Percentiles rank a stretch among this genome's conserved stretches.
phyloP scores from a whole-genome alignment of 2,888 invertebrate species.

The Euzophera pinguis region DNA sequence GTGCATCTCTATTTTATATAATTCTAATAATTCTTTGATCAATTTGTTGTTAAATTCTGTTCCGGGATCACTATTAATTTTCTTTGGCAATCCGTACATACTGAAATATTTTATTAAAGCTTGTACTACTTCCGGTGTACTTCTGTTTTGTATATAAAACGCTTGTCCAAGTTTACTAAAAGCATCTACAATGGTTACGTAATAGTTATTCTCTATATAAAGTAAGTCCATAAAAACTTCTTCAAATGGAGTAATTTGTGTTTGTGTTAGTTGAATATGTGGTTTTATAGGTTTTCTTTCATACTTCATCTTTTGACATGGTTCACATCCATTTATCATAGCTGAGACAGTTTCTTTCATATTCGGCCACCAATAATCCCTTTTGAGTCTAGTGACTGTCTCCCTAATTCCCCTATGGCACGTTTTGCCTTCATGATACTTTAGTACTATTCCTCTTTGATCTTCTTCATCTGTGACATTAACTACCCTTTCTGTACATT shows the following conservation, averaged over 20 bases:
- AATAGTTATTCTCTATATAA: not conserved
- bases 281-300: slow-evolving; percentile 15
- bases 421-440: slow-evolving; percentile 26
- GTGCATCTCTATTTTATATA: slow-evolving; percentile 14
- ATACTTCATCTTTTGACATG: slow-evolving; percentile 12
- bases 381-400: slow-evolving; percentile 20
- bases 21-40: slow-evolving; percentile 7
- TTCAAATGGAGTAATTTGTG: slow-evolving; percentile 12
- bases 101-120: slow-evolving; percentile 15
- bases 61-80: slow-evolving; percentile 11
- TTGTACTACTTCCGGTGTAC: slow-evolving; percentile 14
- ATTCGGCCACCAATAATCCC: slow-evolving; percentile 19
- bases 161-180: slow-evolving; percentile 16
- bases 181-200: not conserved
- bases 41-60: slow-evolving; percentile 13
- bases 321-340: slow-evolving; percentile 11
- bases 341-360: slow-evolving; percentile 12
- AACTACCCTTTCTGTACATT: not conserved
- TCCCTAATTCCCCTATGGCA: slow-evolving; percentile 28
- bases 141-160: not conserved
- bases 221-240: slow-evolving; percentile 16
- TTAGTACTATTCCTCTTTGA: slow-evolving; percentile 17
- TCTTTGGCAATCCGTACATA: slow-evolving; percentile 10
- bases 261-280: slow-evolving; percentile 12
- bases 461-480: slow-evolving; percentile 16